Evolutionary conservation across 2,797 vertebrate genomes (phyloP), one percentile per base, ranked within the genome.

Genomic region (Hypotaenidia philippensis): DNA sequence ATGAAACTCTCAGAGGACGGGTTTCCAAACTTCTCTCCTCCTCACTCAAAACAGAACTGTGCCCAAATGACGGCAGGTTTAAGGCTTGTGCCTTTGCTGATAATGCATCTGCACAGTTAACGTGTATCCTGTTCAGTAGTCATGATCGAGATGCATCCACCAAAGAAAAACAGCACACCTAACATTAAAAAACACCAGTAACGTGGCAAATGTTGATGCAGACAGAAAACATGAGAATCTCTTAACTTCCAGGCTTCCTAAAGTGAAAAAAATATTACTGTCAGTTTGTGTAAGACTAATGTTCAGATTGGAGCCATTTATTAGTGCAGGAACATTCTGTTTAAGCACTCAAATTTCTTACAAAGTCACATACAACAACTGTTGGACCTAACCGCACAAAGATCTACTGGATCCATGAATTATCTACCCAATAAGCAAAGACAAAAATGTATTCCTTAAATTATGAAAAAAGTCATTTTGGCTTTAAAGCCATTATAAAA

Each of bases 261-360:
- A 6, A 25, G 8, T 36, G 63, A 5, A 32, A 80, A 44, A 82
- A 82, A 57, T 13, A 8, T 49, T 45, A 5, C 16, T 40, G 21
- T 26, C 20, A 71, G 31, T 40, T 40, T 50, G 23, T 29, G 6
- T 38, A 60, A 55, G 20, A 47, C 36, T 57, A 20, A 32, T 3
- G 0, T 66, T 83, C 55, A 59, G 32, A 63, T 20, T 81, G 27
- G 20, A 57, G 41, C 16, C 68, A 34, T 19, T 85, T 53, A 95
- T 89, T 72, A 89, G 71, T 78, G 76, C 89, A 94, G 53, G 94
- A 95, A 93, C 53, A 77, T 75, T 86, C 90, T 66, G 52, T 91
- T 89, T 83, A 91, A 94, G 50, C 66, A 91, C 75, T 91, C 49
- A 69, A 78, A 70, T 89, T 94, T 97, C 90, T 94, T 90, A 93